Base-by-base conservation (phyloP, 2,888 invertebrate species). In the Crepidodera aurea region DNA sequence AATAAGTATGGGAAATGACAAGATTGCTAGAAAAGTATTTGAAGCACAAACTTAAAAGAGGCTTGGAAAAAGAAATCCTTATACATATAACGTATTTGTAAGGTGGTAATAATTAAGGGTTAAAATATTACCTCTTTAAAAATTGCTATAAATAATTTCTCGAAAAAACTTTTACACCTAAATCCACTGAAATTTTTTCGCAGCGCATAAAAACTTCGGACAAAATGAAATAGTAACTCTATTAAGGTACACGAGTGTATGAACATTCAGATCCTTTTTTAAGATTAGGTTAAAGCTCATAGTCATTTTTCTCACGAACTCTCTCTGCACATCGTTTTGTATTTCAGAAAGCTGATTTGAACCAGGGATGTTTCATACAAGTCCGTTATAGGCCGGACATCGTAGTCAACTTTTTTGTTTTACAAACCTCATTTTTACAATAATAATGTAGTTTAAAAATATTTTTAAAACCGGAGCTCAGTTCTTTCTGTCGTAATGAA, bases 301-400 rank as follows among this genome's bases (percentile, higher is more conserved):
- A 55, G 54, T 32, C 27, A 55, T 55, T 55, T 55, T 55, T 55
- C 55, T 55, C 56, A 56, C 56, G 56, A 34, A 34, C 25, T 56
- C 25, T 25, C 34, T 34, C 56, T 37, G 32, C 46, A 56, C 56
- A 46, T 56, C 56, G 32, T 56, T 56, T 13, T 15, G 34, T 46
- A 34, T 56, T 56, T 46, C 39, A 18, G 18, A 34, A 32, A 32
- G 29, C 46, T 22, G 55, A 56, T 46, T 46, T 46, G 8, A 2
- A 39, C 39, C 40, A 53, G 40, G 40, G 40, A 39, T 39, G 25
- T 6, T 3, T 34, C 2, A 34, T 34, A 53, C 16, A 40, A n/a
- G 7, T 19, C 15, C 7, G 12, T 7, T 12, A 22, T 18, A 10
- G 42, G 22, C 12, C 42, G 19, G 7, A 12, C 12, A 32, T 32